Percentiles rank a stretch among this genome's conserved stretches.
These are phyloP conservation scores for Hassar affinis DNA, from an alignment of 2,113 vertebrate species.

Conservation along the genomic window DNA sequence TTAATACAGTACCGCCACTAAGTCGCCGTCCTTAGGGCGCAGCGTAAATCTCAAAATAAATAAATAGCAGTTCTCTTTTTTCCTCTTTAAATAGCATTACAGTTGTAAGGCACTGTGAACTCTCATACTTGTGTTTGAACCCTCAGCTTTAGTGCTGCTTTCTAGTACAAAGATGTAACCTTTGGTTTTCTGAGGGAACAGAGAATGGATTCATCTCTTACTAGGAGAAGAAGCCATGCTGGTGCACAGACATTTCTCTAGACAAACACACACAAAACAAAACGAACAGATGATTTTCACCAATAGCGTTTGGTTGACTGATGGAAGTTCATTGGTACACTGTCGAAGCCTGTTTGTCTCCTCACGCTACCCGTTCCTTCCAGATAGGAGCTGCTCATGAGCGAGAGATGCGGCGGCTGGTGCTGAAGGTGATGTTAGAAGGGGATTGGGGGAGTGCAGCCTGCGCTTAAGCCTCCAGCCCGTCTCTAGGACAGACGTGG, in stretches of 20 bases:
- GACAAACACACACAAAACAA: constrained; percentile 3
- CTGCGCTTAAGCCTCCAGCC: constrained; percentile 55
- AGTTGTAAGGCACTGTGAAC: constrained; percentile 86
- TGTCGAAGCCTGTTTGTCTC: constrained; percentile 72
- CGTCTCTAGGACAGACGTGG: constrained; percentile 84
- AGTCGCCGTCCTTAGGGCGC: constrained; percentile 89
- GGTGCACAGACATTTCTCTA: constrained; percentile 34
- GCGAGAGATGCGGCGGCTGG: constrained; percentile 55
- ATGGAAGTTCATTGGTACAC: constrained; percentile 24
- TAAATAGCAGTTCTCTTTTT: constrained; percentile 76
- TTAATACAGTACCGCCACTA: constrained; percentile 95
- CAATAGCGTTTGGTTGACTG: constrained; percentile 12
- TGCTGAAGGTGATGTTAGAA: constrained; percentile 59
- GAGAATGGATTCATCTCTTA: constrained; percentile 55
- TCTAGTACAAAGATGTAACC: constrained; percentile 66
- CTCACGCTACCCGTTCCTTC: constrained; percentile 58
- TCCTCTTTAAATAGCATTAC: constrained; percentile 90
- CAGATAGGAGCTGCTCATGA: constrained; percentile 45
- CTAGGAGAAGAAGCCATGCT: constrained; percentile 35
- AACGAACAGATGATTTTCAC: constrained; percentile 22
- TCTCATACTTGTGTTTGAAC: constrained; percentile 76
- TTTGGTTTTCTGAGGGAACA: constrained; percentile 75
- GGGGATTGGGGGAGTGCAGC: constrained; percentile 77
- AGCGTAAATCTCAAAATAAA: constrained; percentile 98
- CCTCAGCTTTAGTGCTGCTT: constrained; percentile 72